Conservation (phyloP, 1,140 invertebrate genomes). For the Danaus plexippus region DNA sequence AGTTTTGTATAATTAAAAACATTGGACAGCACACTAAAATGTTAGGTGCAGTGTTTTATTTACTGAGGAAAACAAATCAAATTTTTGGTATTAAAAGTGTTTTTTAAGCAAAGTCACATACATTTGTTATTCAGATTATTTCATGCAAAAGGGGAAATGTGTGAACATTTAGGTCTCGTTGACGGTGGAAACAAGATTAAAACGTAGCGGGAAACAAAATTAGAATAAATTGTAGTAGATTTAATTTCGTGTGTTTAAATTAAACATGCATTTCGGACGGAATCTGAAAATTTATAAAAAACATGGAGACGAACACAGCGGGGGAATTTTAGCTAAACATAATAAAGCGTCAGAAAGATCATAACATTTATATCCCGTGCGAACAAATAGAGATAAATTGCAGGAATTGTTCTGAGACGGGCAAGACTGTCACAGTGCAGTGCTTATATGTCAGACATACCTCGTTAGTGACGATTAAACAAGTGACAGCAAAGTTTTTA, state of each 20-base stretch:
- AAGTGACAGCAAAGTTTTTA: too few species aligned
- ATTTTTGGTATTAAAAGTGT: conserved; percentile 14
- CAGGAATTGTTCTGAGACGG: too few species aligned
- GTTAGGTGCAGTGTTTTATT: conserved; percentile 7
- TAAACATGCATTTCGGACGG: conserved; percentile 14
- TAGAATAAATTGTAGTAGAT: conserved; percentile 9
- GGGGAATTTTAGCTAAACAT: conserved; percentile 1
- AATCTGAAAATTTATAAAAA: conserved; percentile 5
- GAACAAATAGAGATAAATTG: too few species aligned
- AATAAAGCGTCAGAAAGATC: too few species aligned
- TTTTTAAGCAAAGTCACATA: conserved; percentile 11
- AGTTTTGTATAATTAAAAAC: background rate
- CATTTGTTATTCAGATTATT: conserved; percentile 19
- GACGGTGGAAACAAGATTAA: conserved; percentile 2
- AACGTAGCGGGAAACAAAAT: conserved; percentile 10
- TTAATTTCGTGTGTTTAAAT: conserved; percentile 2
- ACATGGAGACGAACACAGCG: conserved; percentile 5
- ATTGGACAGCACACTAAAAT: background rate
- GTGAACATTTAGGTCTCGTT: conserved; percentile 15
- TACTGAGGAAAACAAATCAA: conserved; percentile 14
- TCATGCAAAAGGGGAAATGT: conserved; percentile 19
- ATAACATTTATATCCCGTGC: too few species aligned
- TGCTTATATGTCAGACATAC: too few species aligned
- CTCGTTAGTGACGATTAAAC: too few species aligned
- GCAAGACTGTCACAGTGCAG: too few species aligned